These are phyloP conservation scores for Berghia stephanieae DNA, from an alignment of 1,140 invertebrate genomes.

Conservation along the genomic window DNA sequence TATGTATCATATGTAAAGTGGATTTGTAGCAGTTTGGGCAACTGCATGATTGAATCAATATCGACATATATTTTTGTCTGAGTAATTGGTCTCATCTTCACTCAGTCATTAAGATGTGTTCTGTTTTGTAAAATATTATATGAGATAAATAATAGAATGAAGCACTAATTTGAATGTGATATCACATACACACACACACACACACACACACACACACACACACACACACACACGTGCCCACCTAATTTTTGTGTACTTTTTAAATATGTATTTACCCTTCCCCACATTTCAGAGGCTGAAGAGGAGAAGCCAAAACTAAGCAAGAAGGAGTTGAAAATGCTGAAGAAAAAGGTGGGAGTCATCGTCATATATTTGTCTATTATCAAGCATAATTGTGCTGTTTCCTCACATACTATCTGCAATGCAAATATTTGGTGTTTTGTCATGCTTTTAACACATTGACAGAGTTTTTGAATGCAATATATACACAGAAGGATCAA, in stretches of 20 bases:
- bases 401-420: too few species aligned
- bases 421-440: neutral
- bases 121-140: neutral
- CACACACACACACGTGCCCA: neutral
- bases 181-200: neutral
- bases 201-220: neutral
- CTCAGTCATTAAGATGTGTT: too few species aligned
- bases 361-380: neutral
- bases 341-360: constrained; percentile 78
- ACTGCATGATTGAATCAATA: too few species aligned
- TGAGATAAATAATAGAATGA: neutral
- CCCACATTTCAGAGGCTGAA: constrained; percentile 44
- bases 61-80: too few species aligned
- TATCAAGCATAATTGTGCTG: too few species aligned
- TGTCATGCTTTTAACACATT: neutral
- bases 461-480: neutral
- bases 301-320: constrained; percentile 72
- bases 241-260: neutral
- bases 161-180: neutral
- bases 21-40: too few species aligned
- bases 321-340: constrained; percentile 94
- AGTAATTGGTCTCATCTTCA: too few species aligned
- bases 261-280: constrained; percentile 4
- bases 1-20: too few species aligned
- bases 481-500: too few species aligned